Percentiles rank a stretch among this genome's conserved stretches.
phyloP scores from a whole-genome alignment of 2,797 vertebrate species.

The Clarias platycephalus region DNA sequence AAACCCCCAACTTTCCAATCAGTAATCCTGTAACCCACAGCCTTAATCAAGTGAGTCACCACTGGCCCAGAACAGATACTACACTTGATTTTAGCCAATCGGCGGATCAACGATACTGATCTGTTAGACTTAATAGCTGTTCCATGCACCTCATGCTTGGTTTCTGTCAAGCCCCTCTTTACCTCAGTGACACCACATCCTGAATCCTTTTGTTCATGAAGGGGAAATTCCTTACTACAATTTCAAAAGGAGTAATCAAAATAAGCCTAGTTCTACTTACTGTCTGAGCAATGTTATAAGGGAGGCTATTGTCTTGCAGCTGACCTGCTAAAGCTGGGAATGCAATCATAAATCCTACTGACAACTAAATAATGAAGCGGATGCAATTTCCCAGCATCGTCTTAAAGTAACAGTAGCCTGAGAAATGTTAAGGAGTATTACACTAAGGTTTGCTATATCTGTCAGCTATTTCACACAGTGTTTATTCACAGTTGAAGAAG shows the following conservation, averaged over 20 bases:
- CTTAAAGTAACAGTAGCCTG: constrained; percentile 38
- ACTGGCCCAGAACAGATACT: too few relatives aligned
- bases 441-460: constrained; percentile 3
- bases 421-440: constrained; percentile 14
- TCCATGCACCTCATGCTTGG: not conserved
- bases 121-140: not conserved
- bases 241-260: constrained; percentile 35
- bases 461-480: constrained; percentile 5
- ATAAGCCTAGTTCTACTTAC: constrained; percentile 25
- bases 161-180: not conserved
- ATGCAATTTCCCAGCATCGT: constrained; percentile 26
- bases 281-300: not conserved
- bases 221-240: constrained; percentile 30
- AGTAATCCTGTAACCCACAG: too few relatives aligned
- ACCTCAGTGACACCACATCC: not conserved
- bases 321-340: constrained; percentile 32
- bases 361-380: constrained; percentile 41
- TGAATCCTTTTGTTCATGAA: constrained; percentile 3
- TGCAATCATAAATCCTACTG: constrained; percentile 43
- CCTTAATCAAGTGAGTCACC: too few relatives aligned
- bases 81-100: too few relatives aligned
- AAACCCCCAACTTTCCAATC: too few relatives aligned
- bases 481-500: constrained; percentile 28
- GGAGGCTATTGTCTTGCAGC: constrained; percentile 34
- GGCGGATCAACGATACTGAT: too few relatives aligned